Base-by-base conservation (phyloP, 2,797 vertebrate species). In the Gymnothorax javanicus region DNA sequence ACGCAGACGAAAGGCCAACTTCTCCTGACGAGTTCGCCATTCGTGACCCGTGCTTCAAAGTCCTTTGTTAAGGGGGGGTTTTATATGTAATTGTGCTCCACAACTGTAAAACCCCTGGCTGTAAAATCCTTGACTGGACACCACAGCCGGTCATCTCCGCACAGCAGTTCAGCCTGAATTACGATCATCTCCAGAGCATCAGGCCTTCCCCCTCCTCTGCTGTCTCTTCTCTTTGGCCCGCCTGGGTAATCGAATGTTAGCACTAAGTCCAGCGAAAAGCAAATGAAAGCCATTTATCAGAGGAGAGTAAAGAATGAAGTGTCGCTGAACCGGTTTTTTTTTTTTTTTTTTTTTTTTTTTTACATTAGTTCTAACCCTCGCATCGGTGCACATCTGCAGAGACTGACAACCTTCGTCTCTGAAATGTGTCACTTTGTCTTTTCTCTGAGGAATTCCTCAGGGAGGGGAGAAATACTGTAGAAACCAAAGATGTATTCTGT, bases 281-380 rank as follows among this genome's bases (percentile, higher is more conserved):
- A 94, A 95, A 93, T 92, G 86, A 91, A 93, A 91, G 86, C 87
- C 89, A 91, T 93, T 92, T 90, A 91, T 92, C 89, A 92, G 89
- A 87, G 87, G 92, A 90, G 89, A 88, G 88, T 90, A 20, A 85
- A 89, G 91, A 93, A 91, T 87, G 89, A 92, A 94, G 83, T 84
- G 87, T 25, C 89, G 84, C 15, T 54, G 86, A 12, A 82, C 1
- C 86, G 90, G 89, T 92, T 91, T 20, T 62, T 62, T 62, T 20
- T 20, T 62, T 62, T 20, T 64, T 64, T n/a, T 60, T n/a, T 23
- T n/a, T 17, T 2, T 43, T 54, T 4, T 20, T 9, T 81, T 56
- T 11, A 23, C 50, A 81, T 27, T 12, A 91, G 92, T 43, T 91
- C 86, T 88, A 92, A 94, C 82, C 84, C 87, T 25, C 89, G 83